phyloP scores from a whole-genome alignment of 2,888 invertebrate genomes.

The Petrolisthes cinctipes region DNA sequence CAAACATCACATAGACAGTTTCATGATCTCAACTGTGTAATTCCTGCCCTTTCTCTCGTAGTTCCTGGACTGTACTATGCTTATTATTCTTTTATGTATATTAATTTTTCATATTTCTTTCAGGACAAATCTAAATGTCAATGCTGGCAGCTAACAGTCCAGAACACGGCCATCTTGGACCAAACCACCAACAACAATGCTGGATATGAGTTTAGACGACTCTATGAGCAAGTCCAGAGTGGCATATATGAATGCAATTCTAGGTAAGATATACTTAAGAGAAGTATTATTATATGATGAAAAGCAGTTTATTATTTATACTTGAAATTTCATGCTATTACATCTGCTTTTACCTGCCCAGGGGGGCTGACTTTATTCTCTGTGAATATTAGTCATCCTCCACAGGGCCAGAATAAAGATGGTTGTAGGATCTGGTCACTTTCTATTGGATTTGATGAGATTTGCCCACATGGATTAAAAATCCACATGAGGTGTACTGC shows the following conservation, averaged over 20 bases:
- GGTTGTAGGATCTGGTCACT: too few relatives aligned
- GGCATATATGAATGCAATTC: constrained; percentile 98
- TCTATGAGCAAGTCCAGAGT: constrained; percentile 86
- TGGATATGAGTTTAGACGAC: constrained; percentile 86
- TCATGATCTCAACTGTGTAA: neutral
- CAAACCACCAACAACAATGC: constrained; percentile 70
- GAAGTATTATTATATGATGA: too few relatives aligned
- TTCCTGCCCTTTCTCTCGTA: neutral
- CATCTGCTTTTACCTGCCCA: too few relatives aligned
- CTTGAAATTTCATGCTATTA: too few relatives aligned
- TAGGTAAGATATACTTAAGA: constrained; percentile 70
- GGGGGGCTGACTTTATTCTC: too few relatives aligned
- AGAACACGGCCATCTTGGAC: constrained; percentile 74
- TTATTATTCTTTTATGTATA: neutral
- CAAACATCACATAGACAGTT: too few relatives aligned
- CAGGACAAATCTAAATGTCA: constrained; percentile 88
- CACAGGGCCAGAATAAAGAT: too few relatives aligned
- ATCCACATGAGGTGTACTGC: too few relatives aligned
- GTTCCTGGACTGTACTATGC: neutral
- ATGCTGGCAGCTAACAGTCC: constrained; percentile 90
- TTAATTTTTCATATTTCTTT: constrained; percentile 37
- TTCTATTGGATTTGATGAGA: too few relatives aligned
- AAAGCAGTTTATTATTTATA: too few relatives aligned
- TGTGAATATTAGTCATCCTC: too few relatives aligned
- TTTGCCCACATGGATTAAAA: too few relatives aligned